These are phyloP conservation scores for Pyrgilauda ruficollis DNA, from an alignment of 2,113 vertebrate genomes.

Conservation along the genomic window DNA sequence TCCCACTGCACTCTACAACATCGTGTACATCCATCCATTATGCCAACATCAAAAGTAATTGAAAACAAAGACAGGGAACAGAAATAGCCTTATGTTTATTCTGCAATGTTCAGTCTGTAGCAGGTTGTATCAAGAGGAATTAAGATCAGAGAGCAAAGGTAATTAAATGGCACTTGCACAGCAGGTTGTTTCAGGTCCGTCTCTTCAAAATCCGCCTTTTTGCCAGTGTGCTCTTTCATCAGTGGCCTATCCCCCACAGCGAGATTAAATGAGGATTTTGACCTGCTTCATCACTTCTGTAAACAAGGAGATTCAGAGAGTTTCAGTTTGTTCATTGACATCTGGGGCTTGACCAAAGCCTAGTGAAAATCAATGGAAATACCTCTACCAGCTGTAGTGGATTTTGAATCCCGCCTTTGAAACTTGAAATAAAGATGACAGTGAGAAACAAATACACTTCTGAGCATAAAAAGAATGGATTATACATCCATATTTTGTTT, in stretches of 20 bases:
- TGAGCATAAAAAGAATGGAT: neutral
- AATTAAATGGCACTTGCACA: neutral
- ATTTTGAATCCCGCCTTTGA: neutral
- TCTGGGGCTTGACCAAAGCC: neutral
- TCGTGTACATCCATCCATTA: neutral
- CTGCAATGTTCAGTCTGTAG: neutral
- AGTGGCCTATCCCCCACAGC: neutral
- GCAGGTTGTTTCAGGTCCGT: neutral
- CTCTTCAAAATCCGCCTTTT: neutral
- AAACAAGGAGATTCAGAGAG: neutral
- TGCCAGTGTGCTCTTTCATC: neutral
- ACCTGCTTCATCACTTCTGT: neutral
- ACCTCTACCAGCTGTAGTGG: neutral
- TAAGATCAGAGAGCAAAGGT: neutral
- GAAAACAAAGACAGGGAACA: neutral
- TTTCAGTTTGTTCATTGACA: neutral
- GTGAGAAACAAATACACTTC: neutral
- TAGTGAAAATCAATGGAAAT: neutral
- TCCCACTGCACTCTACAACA: neutral
- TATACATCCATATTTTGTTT: neutral
- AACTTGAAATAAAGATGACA: neutral
- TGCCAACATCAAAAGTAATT: neutral
- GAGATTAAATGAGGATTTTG: constrained; percentile 6
- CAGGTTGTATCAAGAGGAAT: neutral
- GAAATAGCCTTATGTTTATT: neutral